Conservation (phyloP, 2,113 vertebrate species). For the Tachycineta bicolor region DNA sequence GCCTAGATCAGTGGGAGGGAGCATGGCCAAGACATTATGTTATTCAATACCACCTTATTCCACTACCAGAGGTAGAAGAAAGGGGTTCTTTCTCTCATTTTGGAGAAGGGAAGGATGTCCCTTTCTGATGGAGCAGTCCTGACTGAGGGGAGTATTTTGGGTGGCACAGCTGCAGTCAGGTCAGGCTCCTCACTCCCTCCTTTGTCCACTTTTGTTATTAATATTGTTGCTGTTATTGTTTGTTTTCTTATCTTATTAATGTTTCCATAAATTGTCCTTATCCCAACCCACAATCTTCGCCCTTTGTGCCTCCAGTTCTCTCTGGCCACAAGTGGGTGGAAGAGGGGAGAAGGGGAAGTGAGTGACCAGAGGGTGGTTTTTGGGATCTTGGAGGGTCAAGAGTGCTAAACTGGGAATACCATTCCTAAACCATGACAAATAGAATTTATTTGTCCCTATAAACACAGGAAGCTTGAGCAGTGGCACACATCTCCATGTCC, state of each 20-base stretch:
- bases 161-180: background rate
- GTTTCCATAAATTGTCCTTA: background rate
- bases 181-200: background rate
- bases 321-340: rapidly evolving
- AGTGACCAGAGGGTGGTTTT: background rate
- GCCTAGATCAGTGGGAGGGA: background rate
- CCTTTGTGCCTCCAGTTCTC: background rate
- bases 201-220: background rate
- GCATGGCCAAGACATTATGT: background rate
- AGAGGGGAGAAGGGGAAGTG: background rate
- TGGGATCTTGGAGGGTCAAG: background rate
- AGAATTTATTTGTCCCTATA: background rate
- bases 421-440: background rate
- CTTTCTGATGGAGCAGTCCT: rapidly evolving
- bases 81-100: background rate
- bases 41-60: background rate
- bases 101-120: background rate
- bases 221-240: background rate
- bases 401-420: rapidly evolving
- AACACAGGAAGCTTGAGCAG: background rate
- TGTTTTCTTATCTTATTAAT: background rate
- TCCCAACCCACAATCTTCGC: background rate
- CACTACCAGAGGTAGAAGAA: background rate
- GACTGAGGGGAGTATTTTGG: background rate
- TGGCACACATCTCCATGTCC: background rate